A percentile compares a stretch with the other conserved stretches of the same genome.
These are phyloP conservation scores for Scaptomyza cyrtandrae DNA, from an alignment of 2,888 invertebrate species.

Conservation along the genomic window DNA sequence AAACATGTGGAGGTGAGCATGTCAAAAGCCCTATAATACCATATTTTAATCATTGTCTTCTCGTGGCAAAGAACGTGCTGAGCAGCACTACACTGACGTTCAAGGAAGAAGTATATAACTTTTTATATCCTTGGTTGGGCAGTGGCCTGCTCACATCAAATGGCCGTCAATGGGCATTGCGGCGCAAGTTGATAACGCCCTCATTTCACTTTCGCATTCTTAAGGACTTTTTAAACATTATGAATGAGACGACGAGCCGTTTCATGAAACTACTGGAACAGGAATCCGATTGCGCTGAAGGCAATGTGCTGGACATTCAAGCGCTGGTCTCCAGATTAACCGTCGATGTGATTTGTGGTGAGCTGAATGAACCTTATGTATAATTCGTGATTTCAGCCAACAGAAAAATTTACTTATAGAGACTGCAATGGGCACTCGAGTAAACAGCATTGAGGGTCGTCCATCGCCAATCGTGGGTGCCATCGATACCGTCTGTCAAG, in stretches of 20 bases:
- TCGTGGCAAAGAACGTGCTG: slow-evolving; percentile 56
- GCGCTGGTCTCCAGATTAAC: slow-evolving; percentile 84
- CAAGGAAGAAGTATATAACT: slow-evolving; percentile 83
- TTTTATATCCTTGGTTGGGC: slow-evolving; percentile 84
- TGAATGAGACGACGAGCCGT: slow-evolving; percentile 85
- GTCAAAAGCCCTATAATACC: background rate
- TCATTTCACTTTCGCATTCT: slow-evolving; percentile 83
- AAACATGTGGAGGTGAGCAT: slow-evolving; percentile 58
- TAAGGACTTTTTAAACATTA: slow-evolving; percentile 76
- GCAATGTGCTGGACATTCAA: slow-evolving; percentile 84
- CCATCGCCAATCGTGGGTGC: slow-evolving; percentile 83
- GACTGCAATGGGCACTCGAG: slow-evolving; percentile 67
- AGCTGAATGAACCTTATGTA: background rate
- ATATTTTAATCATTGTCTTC: background rate
- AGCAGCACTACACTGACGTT: slow-evolving; percentile 83
- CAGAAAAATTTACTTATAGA: slow-evolving; percentile 33
- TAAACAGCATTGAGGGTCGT: slow-evolving; percentile 60
- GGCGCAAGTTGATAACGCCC: slow-evolving; percentile 85
- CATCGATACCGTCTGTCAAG: slow-evolving; percentile 78
- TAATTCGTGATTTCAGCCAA: background rate
- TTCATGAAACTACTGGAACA: slow-evolving; percentile 81
- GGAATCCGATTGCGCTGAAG: slow-evolving; percentile 46
- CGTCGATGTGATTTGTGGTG: slow-evolving; percentile 83
- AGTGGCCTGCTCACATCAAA: slow-evolving; percentile 84
- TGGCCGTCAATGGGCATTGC: slow-evolving; percentile 84